These are phyloP conservation scores for Ursus arctos DNA, from an alignment of 2,113 vertebrate genomes.

Conservation along the genomic window DNA sequence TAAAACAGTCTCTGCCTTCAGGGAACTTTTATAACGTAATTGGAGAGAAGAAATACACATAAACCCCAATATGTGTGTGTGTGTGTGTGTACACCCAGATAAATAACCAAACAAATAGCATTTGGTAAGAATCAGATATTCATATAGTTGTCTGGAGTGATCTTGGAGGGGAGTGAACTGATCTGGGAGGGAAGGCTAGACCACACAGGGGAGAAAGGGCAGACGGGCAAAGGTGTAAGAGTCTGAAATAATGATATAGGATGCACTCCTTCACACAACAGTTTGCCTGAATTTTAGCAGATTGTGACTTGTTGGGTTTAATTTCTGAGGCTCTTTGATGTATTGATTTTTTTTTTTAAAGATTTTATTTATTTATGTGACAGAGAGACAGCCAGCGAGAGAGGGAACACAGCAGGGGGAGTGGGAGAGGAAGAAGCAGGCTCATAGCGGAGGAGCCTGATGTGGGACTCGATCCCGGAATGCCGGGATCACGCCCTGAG, in stretches of 20 bases:
- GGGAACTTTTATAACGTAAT: conserved; percentile 1
- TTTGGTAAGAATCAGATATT: conserved; percentile 37
- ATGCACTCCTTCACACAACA: background rate
- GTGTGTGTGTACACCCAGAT: background rate
- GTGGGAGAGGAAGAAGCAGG: too few relatives aligned
- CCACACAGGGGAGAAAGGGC: background rate
- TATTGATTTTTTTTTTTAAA: background rate
- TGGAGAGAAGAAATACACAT: background rate
- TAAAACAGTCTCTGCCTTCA: background rate
- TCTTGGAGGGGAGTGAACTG: background rate
- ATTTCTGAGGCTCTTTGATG: background rate
- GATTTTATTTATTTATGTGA: too few relatives aligned
- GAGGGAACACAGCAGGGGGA: too few relatives aligned
- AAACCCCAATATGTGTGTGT: background rate
- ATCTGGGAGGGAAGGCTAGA: conserved; percentile 34
- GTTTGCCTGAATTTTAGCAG: background rate
- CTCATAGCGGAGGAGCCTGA: too few relatives aligned
- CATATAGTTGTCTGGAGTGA: background rate
- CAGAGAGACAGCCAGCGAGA: too few relatives aligned
- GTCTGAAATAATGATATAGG: background rate
- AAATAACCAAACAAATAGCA: background rate
- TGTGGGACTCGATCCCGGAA: too few relatives aligned
- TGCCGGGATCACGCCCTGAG: too few relatives aligned
- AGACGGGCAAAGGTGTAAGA: background rate
- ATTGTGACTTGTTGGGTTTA: background rate